Base-by-base conservation (phyloP, 2,888 invertebrate species). In the Hemicrepidius hirtus region DNA sequence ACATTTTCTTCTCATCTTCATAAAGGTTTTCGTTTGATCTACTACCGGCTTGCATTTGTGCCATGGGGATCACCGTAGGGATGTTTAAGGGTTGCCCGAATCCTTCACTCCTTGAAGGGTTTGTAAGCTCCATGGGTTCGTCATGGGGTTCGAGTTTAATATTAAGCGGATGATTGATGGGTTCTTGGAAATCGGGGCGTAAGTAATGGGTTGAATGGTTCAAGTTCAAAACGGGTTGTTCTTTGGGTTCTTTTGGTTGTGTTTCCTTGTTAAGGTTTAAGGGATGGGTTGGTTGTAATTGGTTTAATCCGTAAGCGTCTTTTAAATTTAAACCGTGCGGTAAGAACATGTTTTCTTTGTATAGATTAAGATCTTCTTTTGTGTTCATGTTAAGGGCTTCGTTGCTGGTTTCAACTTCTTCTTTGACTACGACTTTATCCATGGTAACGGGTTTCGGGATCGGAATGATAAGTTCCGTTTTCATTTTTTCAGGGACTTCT, bases 381-480 rank as follows among this genome's bases (percentile, higher is more conserved):
- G 82, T 63, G 49, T 80, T 81, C 73, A 83, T 73, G 35, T 79
- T 78, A 0, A 81, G 75, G 0, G 80, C 80, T 32, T 85, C 86
- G 64, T 81, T 84, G 50, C 83, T 83, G 3, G 80, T 82, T 63
- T 84, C 84, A 12, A 83, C 68, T 72, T 86, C 86, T 64, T 86
- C 86, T 71, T 86, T 86, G 21, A 86, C 82, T 4, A 82, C 57
- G 4, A 89, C 88, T 76, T 88, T 87, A 66, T 87, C 87, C 87
- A 90, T 88, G 13, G 89, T 88, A 44, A 88, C 88, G 64, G 90
- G 88, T 85, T 90, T 90, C 32, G 91, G 91, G 81, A 91, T 90
- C 32, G 91, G 91, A 81, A 91, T 90, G 75, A 90, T 90, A 73
- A 91, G 87, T 84, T 91, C 91, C 44, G 91, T 90, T 87, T 91